Base-by-base conservation (phyloP, 2,888 invertebrate species). In the Brassicogethes aeneus region DNA sequence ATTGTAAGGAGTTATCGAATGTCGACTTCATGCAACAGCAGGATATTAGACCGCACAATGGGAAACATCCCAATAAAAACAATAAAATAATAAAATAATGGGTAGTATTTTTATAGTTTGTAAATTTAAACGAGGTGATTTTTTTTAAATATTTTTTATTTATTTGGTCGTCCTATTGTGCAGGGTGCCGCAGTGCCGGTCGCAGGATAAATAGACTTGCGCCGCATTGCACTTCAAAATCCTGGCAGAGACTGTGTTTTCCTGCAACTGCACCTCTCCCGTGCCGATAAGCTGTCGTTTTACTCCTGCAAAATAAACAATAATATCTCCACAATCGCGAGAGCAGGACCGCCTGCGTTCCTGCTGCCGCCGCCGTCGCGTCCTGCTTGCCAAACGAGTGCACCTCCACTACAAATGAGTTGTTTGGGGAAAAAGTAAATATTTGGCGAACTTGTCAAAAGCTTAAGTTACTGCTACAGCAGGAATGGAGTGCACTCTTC, bases 1-100 rank as follows among this genome's bases (percentile, higher is more conserved):
- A 61, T 61, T 62, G 62, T 60, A 56, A 55, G 52, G 54, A 55
- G 60, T 61, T 61, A 60, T 60, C 59, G 60, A 60, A 61, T 59
- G 52, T 57, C 53, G 56, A 54, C 51, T 51, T 57, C 49, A 55
- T 55, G 53, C 54, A 46, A 51, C 51, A 51, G 42, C 51, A 51
- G 49, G 45, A 52, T 54, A 55, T 56, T 52, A 48, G n/a, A n/a
- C n/a, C n/a, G n/a, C n/a, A n/a, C n/a, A n/a, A n/a, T n/a, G n/a
- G n/a, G n/a, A n/a, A n/a, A n/a, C n/a, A n/a, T n/a, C n/a, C n/a
- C n/a, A n/a, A n/a, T n/a, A n/a, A n/a, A n/a, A n/a, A n/a, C n/a
- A n/a, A n/a, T n/a, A n/a, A n/a, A n/a, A n/a, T n/a, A n/a, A n/a
- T n/a, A n/a, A n/a, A n/a, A n/a, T n/a, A n/a, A n/a, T n/a, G n/a